Percentiles rank a stretch among this genome's conserved stretches.
Conservation (phyloP, 2,888 invertebrate genomes). For the Clanis bilineata region DNA sequence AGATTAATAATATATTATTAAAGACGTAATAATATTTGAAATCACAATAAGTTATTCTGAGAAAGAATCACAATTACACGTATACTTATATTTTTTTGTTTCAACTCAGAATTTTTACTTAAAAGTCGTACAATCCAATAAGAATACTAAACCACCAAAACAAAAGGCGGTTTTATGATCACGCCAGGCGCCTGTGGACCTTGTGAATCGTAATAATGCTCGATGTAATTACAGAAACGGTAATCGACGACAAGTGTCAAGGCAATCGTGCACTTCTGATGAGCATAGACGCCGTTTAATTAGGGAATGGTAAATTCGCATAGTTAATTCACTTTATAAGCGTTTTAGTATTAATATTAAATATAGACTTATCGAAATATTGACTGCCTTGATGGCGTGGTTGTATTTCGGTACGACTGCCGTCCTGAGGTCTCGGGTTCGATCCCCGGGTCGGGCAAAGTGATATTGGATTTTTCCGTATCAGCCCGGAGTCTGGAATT, state of each 20-base stretch:
- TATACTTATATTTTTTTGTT: not conserved
- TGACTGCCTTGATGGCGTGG: too few relatives aligned
- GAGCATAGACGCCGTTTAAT: constrained; percentile 39
- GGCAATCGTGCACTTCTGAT: constrained; percentile 55
- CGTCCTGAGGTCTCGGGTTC: too few relatives aligned
- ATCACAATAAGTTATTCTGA: too few relatives aligned
- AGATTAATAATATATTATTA: too few relatives aligned
- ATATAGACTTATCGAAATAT: not conserved
- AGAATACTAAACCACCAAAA: constrained; percentile 2
- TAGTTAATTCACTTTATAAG: constrained; percentile 23
- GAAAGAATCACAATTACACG: too few relatives aligned
- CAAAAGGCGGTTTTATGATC: constrained; percentile 1
- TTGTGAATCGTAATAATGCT: constrained; percentile 11
- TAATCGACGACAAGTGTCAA: constrained; percentile 44
- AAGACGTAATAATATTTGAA: too few relatives aligned
- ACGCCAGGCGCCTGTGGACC: not conserved
- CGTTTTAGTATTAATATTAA: not conserved
- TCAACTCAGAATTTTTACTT: not conserved
- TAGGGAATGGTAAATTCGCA: constrained; percentile 36
- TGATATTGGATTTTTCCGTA: too few relatives aligned
- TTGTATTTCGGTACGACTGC: too few relatives aligned
- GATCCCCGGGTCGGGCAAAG: too few relatives aligned
- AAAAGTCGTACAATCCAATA: not conserved
- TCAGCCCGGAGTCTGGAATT: too few relatives aligned
- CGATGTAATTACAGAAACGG: constrained; percentile 14